phyloP scores from a whole-genome alignment of 2,113 vertebrate species.

The Corvus hawaiiensis region DNA sequence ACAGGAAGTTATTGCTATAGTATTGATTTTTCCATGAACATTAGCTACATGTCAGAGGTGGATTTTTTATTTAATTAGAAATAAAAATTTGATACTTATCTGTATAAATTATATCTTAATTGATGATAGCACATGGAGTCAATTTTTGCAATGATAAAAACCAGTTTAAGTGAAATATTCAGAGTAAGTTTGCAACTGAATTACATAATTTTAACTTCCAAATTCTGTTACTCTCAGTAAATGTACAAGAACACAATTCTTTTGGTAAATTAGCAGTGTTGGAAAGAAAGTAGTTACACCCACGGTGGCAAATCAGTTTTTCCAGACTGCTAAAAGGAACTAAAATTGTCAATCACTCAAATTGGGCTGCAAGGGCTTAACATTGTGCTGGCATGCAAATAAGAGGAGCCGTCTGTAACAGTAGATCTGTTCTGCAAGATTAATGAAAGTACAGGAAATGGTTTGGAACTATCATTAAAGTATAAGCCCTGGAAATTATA shows the following conservation, averaged over 20 bases:
- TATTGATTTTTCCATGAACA: neutral
- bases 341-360: constrained; percentile 48
- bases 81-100: neutral
- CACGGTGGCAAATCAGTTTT: constrained; percentile 42
- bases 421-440: neutral
- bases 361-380: constrained; percentile 30
- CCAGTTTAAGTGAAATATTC: neutral
- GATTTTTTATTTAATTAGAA: neutral
- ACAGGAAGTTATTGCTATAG: neutral
- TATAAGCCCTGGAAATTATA: neutral
- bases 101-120: neutral
- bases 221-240: constrained; percentile 3
- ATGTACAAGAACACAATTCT: constrained; percentile 26
- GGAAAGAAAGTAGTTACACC: constrained; percentile 41
- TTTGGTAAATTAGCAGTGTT: constrained; percentile 30
- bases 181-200: neutral
- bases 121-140: neutral
- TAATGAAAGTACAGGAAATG: neutral
- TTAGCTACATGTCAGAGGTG: neutral
- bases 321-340: constrained; percentile 36
- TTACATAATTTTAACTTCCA: constrained; percentile 26
- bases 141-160: neutral
- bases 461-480: constrained; percentile 14
- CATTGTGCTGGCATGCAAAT: constrained; percentile 24
- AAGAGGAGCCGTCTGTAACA: constrained; percentile 22